Conservation (phyloP, 2,888 invertebrate species). For the Biston betularia region DNA sequence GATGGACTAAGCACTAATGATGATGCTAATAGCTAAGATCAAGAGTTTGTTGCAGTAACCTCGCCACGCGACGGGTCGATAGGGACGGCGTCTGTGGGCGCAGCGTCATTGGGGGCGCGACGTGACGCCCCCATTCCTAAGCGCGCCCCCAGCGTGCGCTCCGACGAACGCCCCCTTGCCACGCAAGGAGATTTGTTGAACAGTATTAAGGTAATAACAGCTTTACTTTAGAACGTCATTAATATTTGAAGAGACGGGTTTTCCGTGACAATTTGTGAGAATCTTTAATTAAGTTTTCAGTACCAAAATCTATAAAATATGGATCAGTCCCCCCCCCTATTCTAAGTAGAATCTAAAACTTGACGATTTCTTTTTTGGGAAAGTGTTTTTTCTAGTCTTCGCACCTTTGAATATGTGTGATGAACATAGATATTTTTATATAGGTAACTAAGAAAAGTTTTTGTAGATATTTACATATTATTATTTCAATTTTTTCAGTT, state of each 20-base stretch:
- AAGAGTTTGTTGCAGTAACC: constrained; percentile 42
- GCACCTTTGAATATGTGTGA: too few species aligned
- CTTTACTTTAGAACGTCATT: not conserved
- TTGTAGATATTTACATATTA: not conserved
- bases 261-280: too few species aligned
- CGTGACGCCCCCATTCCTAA: constrained; percentile 64
- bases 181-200: constrained; percentile 88
- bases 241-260: too few species aligned
- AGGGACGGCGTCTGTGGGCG: constrained; percentile 60
- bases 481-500: constrained; percentile 57
- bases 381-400: not conserved
- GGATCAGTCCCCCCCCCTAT: too few species aligned
- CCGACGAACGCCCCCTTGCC: constrained; percentile 73
- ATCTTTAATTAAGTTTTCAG: too few species aligned
- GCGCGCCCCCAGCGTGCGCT: constrained; percentile 71
- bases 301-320: too few species aligned
- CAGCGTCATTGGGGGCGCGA: constrained; percentile 70
- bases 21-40: not conserved
- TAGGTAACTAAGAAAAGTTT: too few species aligned
- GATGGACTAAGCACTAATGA: not conserved
- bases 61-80: constrained; percentile 60
- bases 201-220: constrained; percentile 72
- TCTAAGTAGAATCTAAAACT: too few species aligned
- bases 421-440: too few species aligned
- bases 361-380: not conserved